Evolutionary conservation across 2,113 vertebrate genomes (phyloP).

Genomic region (Glaucomys volans): DNA sequence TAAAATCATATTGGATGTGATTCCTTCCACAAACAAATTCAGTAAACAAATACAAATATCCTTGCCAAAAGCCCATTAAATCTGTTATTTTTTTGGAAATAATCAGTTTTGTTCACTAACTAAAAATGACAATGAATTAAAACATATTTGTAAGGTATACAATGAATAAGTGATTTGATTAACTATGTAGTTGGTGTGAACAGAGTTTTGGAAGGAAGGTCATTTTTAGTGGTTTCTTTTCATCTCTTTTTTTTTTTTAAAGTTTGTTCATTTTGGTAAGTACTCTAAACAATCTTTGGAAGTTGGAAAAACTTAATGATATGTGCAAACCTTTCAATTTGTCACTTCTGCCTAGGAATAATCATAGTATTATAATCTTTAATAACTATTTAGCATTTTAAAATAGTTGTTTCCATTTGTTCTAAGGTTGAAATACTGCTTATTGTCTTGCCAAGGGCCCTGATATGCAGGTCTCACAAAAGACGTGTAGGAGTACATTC

Average conservation of each 20-base stretch:
- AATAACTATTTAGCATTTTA: background rate
- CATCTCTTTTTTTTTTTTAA: background rate
- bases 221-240: background rate
- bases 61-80: background rate
- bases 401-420: slow-evolving; percentile 8
- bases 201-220: background rate
- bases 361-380: background rate
- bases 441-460: background rate
- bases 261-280: background rate
- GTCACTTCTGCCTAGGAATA: background rate
- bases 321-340: background rate
- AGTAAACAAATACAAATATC: slow-evolving; percentile 31
- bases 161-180: background rate
- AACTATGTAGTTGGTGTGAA: background rate
- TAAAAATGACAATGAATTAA: slow-evolving; percentile 39
- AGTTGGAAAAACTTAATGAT: background rate
- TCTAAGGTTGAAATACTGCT: slow-evolving; percentile 4
- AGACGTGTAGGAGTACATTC: background rate
- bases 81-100: slow-evolving; percentile 15
- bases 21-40: slow-evolving; percentile 5
- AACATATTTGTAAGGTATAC: background rate
- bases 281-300: background rate
- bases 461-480: background rate
- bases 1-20: background rate
- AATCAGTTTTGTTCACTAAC: background rate